A percentile compares a stretch with the other conserved stretches of the same genome.
Evolutionary conservation across 37 sponge, comb jelly and placozoan species (phyloP).

Genomic region (Halisarca cf. caerulea): DNA sequence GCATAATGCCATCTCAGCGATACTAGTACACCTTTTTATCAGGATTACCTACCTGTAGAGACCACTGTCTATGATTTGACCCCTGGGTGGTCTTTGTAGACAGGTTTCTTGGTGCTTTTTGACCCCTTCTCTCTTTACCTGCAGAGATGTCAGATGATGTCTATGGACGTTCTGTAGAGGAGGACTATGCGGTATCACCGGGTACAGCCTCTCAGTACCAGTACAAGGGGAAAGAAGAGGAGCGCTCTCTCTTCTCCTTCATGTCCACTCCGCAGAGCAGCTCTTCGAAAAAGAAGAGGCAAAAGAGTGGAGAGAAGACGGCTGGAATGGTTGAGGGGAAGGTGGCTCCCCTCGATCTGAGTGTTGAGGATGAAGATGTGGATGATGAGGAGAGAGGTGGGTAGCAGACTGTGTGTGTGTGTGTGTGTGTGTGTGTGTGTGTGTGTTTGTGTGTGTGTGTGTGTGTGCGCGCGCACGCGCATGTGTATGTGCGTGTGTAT

Average conservation of each 20-base stretch:
- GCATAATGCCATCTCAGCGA: no score
- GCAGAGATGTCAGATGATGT: conserved; percentile 55
- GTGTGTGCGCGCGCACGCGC: background rate
- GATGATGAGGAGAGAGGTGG: background rate
- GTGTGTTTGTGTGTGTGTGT: conserved; percentile 9
- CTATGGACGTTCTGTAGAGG: conserved; percentile 75
- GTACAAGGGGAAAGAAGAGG: background rate
- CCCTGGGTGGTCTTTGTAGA: background rate
- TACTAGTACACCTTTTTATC: no score
- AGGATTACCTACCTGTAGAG: no score
- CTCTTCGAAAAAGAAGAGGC: conserved; percentile 5
- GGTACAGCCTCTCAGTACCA: conserved; percentile 33
- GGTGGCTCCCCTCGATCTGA: background rate
- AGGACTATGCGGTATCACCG: conserved; percentile 72
- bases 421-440: conserved; percentile 20
- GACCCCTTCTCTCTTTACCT: background rate
- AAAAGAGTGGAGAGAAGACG: background rate
- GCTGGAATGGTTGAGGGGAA: background rate
- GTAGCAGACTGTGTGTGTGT: background rate
- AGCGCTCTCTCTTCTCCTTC: conserved; percentile 3
- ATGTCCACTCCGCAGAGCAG: background rate
- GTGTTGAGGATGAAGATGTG: background rate
- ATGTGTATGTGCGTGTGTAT: background rate
- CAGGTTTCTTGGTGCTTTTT: background rate
- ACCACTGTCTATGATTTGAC: background rate